Evolutionary conservation across 2,888 invertebrate genomes (phyloP), one percentile per base, ranked within the genome.

Genomic region (Phoenoteleia sp.): DNA sequence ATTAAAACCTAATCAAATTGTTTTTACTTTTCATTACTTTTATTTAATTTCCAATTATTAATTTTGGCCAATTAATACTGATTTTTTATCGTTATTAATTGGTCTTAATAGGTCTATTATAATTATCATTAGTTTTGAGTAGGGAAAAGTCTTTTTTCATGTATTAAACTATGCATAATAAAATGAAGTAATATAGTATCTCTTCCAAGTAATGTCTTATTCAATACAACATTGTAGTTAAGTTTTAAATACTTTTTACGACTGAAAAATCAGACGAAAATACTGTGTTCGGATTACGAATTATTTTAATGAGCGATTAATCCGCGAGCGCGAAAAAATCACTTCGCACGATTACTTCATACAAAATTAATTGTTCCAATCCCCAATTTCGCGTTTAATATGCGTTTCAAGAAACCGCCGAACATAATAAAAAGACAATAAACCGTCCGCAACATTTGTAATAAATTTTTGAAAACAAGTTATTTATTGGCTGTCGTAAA

Each of bases 171-270:
- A n/a, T n/a, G n/a, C n/a, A n/a, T n/a, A n/a, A n/a, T n/a, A n/a
- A n/a, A n/a, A n/a, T n/a, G n/a, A n/a, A n/a, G n/a, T n/a, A n/a
- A n/a, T n/a, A n/a, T n/a, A n/a, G n/a, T n/a, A n/a, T n/a, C n/a
- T n/a, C n/a, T n/a, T n/a, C n/a, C n/a, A n/a, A n/a, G 42, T 60
- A 69, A 77, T 69, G 69, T 49, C 67, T 67, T 27, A 69, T 29
- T 77, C 69, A 39, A 23, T 25, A 15, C 5, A 15, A 11, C 27
- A 42, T 69, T 69, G 3, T 15, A 15, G n/a, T 39, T 39, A 11
- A 5, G 33, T 56, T 27, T 33, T 17, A 23, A 49, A 52, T 52
- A 39, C 15, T 4, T 29, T 23, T 67, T 52, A 52, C 19, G 15
- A 33, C 39, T 52, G 13, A 36, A 67, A 21, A 52, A 15, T 36